Base-by-base conservation (phyloP, 2,113 vertebrate species). In the Dasyprocta punctata region DNA sequence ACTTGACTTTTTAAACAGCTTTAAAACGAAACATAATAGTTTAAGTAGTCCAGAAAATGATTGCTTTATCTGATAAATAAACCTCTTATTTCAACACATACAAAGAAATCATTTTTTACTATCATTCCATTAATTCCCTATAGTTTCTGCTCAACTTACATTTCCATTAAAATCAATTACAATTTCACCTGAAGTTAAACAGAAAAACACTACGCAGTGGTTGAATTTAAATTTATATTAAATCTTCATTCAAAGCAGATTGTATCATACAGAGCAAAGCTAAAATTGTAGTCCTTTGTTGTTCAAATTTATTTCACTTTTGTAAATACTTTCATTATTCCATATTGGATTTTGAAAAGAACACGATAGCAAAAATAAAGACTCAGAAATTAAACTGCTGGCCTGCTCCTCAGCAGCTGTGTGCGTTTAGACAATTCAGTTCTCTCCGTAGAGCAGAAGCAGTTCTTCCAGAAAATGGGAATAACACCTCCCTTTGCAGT, bases 171-270 rank as follows among this genome's bases (percentile, higher is more conserved):
- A 95, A 60, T 92, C 86, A 85, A 89, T 89, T 94, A 75, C 56
- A 60, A 90, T 80, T 96, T 95, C 94, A 97, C 85, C 91, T 41
- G 28, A 92, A 94, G 14, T 89, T 95, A 65, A 36, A 88, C 93
- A 60, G 77, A 54, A 73, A 20, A 5, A n/a, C 84, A 67, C 5
- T 63, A 75, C 73, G 44, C 60, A 92, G 4, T 97, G 69, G 28
- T 12, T 75, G 47, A 6, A 90, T 96, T 83, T 89, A 54, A 89
- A 90, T 90, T 95, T 12, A 52, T 9, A 54, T 77, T 96, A 89
- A 95, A 90, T 87, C 47, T 96, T 83, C 78, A 54, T 69, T 41
- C 44, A 85, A 97, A 95, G 81, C 69, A 78, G 3, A 61, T 49
- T 86, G 56, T 86, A 69, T 20, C 14, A 75, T 71, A 58, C 94